Base-by-base conservation (phyloP, 2,797 vertebrate genomes). In the Diglossa cyanea region DNA sequence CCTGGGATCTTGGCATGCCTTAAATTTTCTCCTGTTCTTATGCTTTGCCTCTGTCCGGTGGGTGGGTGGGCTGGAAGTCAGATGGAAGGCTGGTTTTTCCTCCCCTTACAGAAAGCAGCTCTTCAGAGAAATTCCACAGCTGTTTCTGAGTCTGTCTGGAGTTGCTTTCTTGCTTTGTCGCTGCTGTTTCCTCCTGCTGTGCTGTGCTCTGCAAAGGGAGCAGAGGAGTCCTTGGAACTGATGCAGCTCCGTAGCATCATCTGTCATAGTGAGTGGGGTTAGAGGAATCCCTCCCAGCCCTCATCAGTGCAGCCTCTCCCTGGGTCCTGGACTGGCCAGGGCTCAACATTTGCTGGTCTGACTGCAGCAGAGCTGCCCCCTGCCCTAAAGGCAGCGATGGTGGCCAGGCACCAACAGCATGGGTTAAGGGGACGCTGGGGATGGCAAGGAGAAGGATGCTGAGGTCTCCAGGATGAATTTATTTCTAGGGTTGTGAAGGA, bases 1-100 rank as follows among this genome's bases (percentile, higher is more conserved):
- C 24, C n/a, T 75, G 85, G 35, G 82, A 90, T 93, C 42, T 82
- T 77, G 68, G 68, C 87, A 60, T 86, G 68, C 65, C 80, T 95
- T 62, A 74, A 67, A 91, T 95, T 95, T 92, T 90, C 75, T 78
- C 58, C 58, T 37, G 39, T 88, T 92, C 82, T 90, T 90, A 82
- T 1, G 33, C 45, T 85, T 83, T 96, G 72, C 62, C 54, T 85
- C 68, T 71, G 2, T 78, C 82, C 26, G 1, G 90, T 94, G 71
- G 58, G 48, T 76, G 88, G 74, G 79, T 86, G 78, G 87, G 77
- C 91, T 92, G 88, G 63, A 96, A 87, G 51, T 65, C 72, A 71
- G 66, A 71, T 45, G 50, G 73, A 62, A 86, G 75, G 63, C 78
- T 65, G 72, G 67, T 54, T n/a, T 78, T 91, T 45, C 60, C 50